Conservation (phyloP, 2,797 vertebrate genomes). For the Anomalospiza imberbis region DNA sequence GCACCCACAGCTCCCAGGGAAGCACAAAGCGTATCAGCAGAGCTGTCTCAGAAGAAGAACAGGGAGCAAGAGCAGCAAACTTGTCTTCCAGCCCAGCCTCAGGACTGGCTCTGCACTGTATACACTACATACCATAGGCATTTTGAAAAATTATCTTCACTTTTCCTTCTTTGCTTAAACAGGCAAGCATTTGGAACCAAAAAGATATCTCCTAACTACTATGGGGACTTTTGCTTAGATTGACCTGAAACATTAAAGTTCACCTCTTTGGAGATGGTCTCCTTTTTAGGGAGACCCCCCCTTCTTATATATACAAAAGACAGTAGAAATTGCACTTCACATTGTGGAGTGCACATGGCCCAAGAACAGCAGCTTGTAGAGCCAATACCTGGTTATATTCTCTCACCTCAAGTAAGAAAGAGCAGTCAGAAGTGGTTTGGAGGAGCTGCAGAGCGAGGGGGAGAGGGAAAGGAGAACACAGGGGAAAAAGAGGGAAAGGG, state of each 20-base stretch:
- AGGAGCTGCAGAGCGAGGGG: background rate
- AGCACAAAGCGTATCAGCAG: fast-evolving
- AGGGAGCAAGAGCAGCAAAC: background rate
- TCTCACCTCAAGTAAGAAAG: background rate
- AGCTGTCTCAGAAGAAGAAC: background rate
- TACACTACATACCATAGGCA: fast-evolving
- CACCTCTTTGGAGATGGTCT: background rate
- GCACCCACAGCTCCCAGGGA: background rate
- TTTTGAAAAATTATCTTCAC: background rate
- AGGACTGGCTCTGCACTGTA: background rate
- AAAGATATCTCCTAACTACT: background rate
- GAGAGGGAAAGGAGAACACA: background rate
- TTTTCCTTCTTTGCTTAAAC: background rate
- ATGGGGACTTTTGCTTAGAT: background rate
- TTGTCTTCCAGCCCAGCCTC: background rate
- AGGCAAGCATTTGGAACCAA: background rate
- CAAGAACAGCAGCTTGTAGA: background rate
- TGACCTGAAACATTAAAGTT: background rate
- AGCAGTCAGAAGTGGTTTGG: background rate
- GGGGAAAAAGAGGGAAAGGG: background rate
- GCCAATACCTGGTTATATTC: background rate
- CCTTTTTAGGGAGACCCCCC: background rate
- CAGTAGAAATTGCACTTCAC: background rate
- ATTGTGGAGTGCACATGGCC: background rate
- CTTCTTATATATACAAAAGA: background rate